Evolutionary conservation across 2,113 vertebrate species (phyloP).

Genomic region (Planiliza haematocheilus): DNA sequence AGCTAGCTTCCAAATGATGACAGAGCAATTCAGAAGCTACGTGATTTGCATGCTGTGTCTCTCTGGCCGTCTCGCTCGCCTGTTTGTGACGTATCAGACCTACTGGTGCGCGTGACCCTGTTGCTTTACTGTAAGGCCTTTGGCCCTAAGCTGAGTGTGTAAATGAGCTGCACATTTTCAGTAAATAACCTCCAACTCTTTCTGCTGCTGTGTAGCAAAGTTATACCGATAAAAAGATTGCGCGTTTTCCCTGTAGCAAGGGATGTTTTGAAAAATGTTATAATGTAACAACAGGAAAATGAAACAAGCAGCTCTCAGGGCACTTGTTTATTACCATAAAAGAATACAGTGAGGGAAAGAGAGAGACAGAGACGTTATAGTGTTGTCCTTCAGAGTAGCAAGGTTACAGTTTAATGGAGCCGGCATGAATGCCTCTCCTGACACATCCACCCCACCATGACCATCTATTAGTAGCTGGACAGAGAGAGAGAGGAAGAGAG

Average conservation of each 20-base stretch:
- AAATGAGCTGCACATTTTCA: too few species aligned
- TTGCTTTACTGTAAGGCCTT: too few species aligned
- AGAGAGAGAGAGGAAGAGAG: slow-evolving; percentile 4
- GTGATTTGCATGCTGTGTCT: too few species aligned
- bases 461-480: slow-evolving; percentile 47
- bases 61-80: too few species aligned
- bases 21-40: too few species aligned
- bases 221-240: background rate
- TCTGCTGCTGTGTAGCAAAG: background rate
- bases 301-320: slow-evolving; percentile 1
- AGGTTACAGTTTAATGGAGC: slow-evolving; percentile 73
- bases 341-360: slow-evolving; percentile 17
- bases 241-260: background rate
- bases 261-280: background rate
- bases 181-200: too few species aligned
- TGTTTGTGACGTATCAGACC: too few species aligned
- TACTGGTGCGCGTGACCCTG: too few species aligned
- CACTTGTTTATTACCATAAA: slow-evolving; percentile 24
- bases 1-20: background rate
- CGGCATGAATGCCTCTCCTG: slow-evolving; percentile 57
- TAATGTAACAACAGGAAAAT: background rate
- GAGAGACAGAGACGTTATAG: slow-evolving; percentile 37
- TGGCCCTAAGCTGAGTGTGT: too few species aligned
- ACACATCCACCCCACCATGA: slow-evolving; percentile 51
- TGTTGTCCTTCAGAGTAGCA: slow-evolving; percentile 61